Conservation (phyloP, 1,140 invertebrate genomes). For the Latrodectus geometricus region DNA sequence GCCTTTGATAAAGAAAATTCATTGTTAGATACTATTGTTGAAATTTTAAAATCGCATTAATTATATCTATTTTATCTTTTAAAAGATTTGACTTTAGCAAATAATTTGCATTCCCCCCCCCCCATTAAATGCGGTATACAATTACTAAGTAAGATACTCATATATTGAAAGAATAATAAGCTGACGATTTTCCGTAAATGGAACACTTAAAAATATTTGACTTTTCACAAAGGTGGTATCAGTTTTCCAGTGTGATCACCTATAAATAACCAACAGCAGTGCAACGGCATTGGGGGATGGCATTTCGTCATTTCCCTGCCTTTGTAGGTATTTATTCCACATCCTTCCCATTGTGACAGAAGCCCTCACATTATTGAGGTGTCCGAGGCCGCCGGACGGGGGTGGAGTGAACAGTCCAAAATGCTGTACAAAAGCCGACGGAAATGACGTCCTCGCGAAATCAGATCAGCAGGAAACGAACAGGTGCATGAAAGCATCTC, state of each 20-base stretch:
- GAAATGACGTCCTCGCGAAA: slow-evolving; percentile 31
- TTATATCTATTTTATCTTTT: too few relatives aligned
- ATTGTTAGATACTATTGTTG: too few relatives aligned
- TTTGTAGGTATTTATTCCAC: slow-evolving; percentile 17
- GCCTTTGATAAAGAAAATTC: too few relatives aligned
- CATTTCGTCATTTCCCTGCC: slow-evolving; percentile 44
- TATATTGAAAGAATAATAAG: too few relatives aligned
- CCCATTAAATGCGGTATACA: too few relatives aligned
- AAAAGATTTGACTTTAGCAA: too few relatives aligned
- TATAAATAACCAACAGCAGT: neutral
- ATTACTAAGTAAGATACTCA: too few relatives aligned
- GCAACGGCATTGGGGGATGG: neutral
- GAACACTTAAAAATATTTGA: too few relatives aligned
- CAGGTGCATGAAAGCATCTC: slow-evolving; percentile 35
- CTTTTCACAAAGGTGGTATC: neutral
- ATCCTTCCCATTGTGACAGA: slow-evolving; percentile 34
- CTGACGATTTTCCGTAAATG: too few relatives aligned
- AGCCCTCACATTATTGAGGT: neutral
- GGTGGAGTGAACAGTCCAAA: neutral
- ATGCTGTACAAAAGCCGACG: slow-evolving; percentile 7
- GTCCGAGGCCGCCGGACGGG: neutral
- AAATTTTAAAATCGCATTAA: too few relatives aligned
- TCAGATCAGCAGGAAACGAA: slow-evolving; percentile 50
- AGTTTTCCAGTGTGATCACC: neutral
- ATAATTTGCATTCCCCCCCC: too few relatives aligned